Base-by-base conservation (phyloP, 1,140 invertebrate species). In the Diploscapter pachys region DNA sequence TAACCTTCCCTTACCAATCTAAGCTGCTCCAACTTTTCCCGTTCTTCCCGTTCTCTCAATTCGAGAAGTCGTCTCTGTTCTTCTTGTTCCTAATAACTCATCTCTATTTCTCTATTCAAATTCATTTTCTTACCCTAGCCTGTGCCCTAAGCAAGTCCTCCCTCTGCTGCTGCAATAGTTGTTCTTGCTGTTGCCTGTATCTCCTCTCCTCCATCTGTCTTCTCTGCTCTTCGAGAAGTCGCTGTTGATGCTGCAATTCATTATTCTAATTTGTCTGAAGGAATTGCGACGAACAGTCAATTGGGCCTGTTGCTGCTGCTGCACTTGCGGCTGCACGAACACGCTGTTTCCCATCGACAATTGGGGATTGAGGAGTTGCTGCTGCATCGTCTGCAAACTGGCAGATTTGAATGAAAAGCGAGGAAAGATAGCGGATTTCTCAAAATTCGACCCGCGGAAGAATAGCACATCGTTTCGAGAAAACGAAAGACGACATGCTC, bases 281-380 rank as follows among this genome's bases (percentile, higher is more conserved):
- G 11, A 50, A 67, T 6, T 53, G 5, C 31, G 65, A 31, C 48
- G 5, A 49, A 48, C 57, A 50, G 53, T 63, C 11, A n/a, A n/a
- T 52, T 69, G 9, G 59, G 13, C n/a, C 70, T 77, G 71, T 69
- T 69, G 76, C 65, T 77, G 76, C 51, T 78, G 76, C 52, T 61
- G 54, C 5, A 64, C 66, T 13, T 54, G 8, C 55, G 11, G 50
- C n/a, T 54, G 55, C 72, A 76, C n/a, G 11, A 75, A 11, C 71
- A 65, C n/a, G 74, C 49, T 67, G 74, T 76, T 78, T 31, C 31
- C 31, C 31, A 31, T 31, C 31, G 31, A 73, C 52, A 77, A 73
- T 5, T 61, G 53, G 2, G 4, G 62, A 51, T 68, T 11, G 4
- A 4, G 52, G 50, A 63, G 63, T 5, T 53, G n/a, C 4, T 79